Conservation (phyloP, 2,888 invertebrate species). For the Phytoseiulus persimilis region DNA sequence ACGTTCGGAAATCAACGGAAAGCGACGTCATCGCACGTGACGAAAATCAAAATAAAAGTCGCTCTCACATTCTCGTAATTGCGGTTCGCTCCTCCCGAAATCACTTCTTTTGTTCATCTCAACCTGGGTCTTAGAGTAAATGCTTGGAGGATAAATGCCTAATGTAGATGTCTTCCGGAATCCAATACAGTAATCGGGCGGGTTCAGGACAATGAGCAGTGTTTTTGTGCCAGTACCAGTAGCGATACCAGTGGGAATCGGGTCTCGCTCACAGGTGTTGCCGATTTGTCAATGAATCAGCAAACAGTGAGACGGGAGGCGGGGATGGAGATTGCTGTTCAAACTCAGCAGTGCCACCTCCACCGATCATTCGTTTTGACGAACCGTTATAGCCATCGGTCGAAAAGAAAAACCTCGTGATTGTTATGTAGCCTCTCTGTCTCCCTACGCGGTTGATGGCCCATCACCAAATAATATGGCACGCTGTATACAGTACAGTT, state of each 20-base stretch:
- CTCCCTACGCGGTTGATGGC: slow-evolving; percentile 14
- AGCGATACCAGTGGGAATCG: background rate
- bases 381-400: background rate
- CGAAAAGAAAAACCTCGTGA: background rate
- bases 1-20: background rate
- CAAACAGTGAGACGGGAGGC: background rate
- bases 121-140: background rate
- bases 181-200: background rate
- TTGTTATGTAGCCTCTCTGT: background rate
- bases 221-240: background rate
- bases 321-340: background rate
- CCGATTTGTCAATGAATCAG: background rate
- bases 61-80: background rate
- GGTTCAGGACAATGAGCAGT: background rate
- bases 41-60: background rate
- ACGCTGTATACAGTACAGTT: slow-evolving; percentile 37
- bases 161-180: background rate
- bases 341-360: background rate
- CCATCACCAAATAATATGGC: slow-evolving; percentile 38
- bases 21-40: background rate
- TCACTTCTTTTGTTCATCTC: background rate
- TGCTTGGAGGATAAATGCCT: background rate
- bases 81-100: background rate
- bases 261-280: background rate
- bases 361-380: background rate